Conservation (phyloP, 2,888 invertebrate species). For the Melikaiella ostensackeni region DNA sequence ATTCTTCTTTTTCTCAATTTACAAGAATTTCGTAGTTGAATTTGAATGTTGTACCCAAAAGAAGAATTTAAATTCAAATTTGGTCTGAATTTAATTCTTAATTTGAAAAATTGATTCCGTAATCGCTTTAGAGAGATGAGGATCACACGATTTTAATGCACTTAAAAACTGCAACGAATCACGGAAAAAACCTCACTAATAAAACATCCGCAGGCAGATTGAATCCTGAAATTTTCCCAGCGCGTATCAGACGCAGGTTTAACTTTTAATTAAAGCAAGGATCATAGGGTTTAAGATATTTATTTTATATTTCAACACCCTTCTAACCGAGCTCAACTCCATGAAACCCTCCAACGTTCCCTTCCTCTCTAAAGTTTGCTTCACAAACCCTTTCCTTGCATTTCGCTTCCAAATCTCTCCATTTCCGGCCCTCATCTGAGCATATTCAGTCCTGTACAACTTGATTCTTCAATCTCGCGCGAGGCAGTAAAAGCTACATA, state of each 20-base stretch:
- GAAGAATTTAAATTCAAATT: no score
- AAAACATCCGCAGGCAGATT: constrained; percentile 59
- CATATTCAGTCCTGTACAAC: constrained; percentile 64
- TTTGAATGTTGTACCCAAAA: no score
- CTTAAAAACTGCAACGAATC: constrained; percentile 20
- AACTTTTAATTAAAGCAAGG: constrained; percentile 73
- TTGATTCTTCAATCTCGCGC: constrained; percentile 68
- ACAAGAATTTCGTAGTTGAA: no score
- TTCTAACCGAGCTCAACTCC: constrained; percentile 53
- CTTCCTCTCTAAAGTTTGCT: background rate
- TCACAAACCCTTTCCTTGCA: constrained; percentile 1
- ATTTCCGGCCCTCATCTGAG: constrained; percentile 49
- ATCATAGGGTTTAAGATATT: constrained; percentile 72
- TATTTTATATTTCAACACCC: constrained; percentile 66
- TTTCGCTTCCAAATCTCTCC: constrained; percentile 27
- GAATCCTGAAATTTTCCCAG: constrained; percentile 64
- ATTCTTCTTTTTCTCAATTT: no score
- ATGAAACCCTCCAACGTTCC: constrained; percentile 55
- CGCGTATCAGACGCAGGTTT: constrained; percentile 67
- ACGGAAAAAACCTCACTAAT: constrained; percentile 43
- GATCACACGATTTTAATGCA: background rate
- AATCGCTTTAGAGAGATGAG: no score
- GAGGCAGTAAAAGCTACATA: constrained; percentile 66
- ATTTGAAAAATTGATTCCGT: no score
- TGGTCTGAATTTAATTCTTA: no score